Percentiles rank a stretch among this genome's conserved stretches.
Conservation (phyloP, 2,797 vertebrate species). For the Pachyuromys duprasi region DNA sequence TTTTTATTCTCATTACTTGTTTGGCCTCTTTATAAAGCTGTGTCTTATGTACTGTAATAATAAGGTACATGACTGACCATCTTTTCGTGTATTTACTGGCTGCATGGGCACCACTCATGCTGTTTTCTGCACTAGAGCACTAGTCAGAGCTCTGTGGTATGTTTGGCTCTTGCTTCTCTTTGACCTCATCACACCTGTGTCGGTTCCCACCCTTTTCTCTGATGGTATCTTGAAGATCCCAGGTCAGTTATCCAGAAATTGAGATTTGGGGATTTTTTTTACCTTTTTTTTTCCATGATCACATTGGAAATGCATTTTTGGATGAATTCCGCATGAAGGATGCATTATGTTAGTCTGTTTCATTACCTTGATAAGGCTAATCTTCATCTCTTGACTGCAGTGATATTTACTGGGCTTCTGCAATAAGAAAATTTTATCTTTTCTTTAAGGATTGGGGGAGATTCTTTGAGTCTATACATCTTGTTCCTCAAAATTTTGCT, state of each 20-base stretch:
- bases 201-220: neutral
- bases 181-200: neutral
- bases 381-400: neutral
- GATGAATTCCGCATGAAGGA: neutral
- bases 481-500: neutral
- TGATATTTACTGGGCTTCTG: neutral
- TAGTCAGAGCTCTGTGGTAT: neutral
- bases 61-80: neutral
- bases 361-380: neutral
- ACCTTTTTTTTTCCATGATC: neutral
- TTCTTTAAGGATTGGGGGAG: neutral
- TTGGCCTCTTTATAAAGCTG: neutral
- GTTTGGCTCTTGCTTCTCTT: conserved; percentile 8
- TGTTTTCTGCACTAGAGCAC: neutral
- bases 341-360: neutral
- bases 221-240: neutral
- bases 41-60: neutral
- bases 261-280: neutral
- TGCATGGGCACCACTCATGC: neutral
- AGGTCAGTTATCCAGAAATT: neutral
- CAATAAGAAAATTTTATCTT: neutral
- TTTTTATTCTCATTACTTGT: neutral
- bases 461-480: neutral
- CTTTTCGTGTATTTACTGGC: neutral
- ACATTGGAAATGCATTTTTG: neutral